Evolutionary conservation across 2,888 invertebrate species (phyloP).

Genomic region (Eulithis testata): DNA sequence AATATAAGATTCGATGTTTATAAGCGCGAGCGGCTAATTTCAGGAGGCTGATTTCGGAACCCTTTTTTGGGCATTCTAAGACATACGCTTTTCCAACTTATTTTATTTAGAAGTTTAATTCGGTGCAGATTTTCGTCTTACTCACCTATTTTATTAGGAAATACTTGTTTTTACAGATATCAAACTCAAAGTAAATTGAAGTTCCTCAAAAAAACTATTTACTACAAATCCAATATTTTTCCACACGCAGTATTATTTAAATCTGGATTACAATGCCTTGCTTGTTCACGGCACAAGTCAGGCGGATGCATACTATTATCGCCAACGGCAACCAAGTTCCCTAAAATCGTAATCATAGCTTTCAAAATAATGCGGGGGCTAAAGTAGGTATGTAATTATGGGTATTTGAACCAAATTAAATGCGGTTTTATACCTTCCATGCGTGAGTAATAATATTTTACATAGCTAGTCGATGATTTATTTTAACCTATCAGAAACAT

Average conservation of each 20-base stretch:
- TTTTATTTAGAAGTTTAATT: no score
- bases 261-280: conserved; percentile 42
- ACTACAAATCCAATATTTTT: background rate
- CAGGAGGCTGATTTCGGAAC: no score
- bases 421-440: conserved; percentile 33
- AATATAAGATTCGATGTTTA: no score
- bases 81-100: no score
- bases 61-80: no score
- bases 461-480: background rate
- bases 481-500: no score
- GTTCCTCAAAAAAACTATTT: background rate
- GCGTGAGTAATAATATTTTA: conserved; percentile 6
- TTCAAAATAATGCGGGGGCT: conserved; percentile 52
- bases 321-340: conserved; percentile 50
- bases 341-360: conserved; percentile 60
- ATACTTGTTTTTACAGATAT: no score
- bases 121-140: no score
- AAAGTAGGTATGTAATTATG: conserved; percentile 47
- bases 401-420: conserved; percentile 51
- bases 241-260: conserved; percentile 40
- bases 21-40: no score
- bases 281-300: conserved; percentile 39
- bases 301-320: conserved; percentile 33
- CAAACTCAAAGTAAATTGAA: no score
- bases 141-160: no score